Percentiles rank a stretch among this genome's conserved stretches.
These are phyloP conservation scores for Drosophila suzukii DNA, from an alignment of 1,140 invertebrate species.

Conservation along the genomic window DNA sequence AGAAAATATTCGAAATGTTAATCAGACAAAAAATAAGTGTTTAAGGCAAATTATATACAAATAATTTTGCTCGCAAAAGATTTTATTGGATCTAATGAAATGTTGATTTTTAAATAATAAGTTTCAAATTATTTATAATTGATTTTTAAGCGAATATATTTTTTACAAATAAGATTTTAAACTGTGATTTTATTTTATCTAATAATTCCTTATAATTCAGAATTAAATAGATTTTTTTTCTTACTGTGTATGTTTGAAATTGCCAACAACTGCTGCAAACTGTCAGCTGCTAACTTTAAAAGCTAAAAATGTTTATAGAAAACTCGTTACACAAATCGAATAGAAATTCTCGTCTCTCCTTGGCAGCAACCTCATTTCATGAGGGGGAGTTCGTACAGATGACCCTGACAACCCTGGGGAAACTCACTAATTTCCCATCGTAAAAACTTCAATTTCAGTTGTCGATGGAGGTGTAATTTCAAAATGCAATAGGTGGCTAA, in stretches of 20 bases:
- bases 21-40: no score
- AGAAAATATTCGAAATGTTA: not conserved
- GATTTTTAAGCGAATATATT: no score
- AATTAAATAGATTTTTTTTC: conserved; percentile 6
- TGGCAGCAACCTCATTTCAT: conserved; percentile 43
- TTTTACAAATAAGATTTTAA: no score
- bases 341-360: conserved; percentile 61
- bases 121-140: no score
- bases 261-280: conserved; percentile 43
- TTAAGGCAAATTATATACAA: no score
- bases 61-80: no score
- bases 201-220: no score
- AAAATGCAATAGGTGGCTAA: conserved; percentile 24
- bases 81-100: no score
- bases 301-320: conserved; percentile 81
- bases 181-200: no score
- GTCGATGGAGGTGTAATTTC: conserved; percentile 46
- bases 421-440: conserved; percentile 55
- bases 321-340: conserved; percentile 82
- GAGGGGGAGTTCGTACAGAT: conserved; percentile 27
- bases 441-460: conserved; percentile 54
- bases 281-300: conserved; percentile 78
- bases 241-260: conserved; percentile 21
- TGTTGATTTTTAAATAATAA: no score
- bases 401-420: conserved; percentile 29